Evolutionary conservation across 64 coral and sea anemone species (phyloP).

Genomic region (Montipora efflorescens): DNA sequence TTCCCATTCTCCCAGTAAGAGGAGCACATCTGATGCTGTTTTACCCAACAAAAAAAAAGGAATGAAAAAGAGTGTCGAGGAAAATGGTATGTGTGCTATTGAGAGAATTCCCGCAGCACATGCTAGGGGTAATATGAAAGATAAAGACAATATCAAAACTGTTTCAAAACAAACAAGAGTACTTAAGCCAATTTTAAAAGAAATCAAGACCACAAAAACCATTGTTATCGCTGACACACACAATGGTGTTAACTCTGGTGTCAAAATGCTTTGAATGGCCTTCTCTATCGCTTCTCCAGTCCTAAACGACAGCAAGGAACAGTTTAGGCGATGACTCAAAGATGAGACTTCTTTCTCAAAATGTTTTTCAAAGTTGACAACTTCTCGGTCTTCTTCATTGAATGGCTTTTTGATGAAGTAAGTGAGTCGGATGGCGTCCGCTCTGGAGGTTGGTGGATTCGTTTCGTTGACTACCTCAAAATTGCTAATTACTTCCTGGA

Average conservation of each 20-base stretch:
- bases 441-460: background rate
- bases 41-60: conserved; percentile 6
- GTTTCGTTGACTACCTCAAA: background rate
- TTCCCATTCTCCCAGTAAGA: background rate
- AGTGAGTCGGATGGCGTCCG: background rate
- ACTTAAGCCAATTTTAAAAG: background rate
- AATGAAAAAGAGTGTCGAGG: background rate
- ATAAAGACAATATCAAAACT: background rate
- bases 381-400: background rate
- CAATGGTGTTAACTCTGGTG: background rate
- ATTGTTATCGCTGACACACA: background rate
- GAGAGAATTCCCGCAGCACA: conserved; percentile 15
- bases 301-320: background rate
- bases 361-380: background rate
- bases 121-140: background rate
- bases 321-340: background rate
- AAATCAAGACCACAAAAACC: background rate
- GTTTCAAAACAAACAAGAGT: background rate
- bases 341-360: background rate
- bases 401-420: conserved; percentile 17
- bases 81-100: background rate
- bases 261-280: background rate
- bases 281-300: background rate
- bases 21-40: background rate
- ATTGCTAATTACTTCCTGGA: background rate